A percentile compares a stretch with the other conserved stretches of the same genome.
Evolutionary conservation across 2,113 vertebrate genomes (phyloP).

Genomic region (Dolichallabes microphthalmus): DNA sequence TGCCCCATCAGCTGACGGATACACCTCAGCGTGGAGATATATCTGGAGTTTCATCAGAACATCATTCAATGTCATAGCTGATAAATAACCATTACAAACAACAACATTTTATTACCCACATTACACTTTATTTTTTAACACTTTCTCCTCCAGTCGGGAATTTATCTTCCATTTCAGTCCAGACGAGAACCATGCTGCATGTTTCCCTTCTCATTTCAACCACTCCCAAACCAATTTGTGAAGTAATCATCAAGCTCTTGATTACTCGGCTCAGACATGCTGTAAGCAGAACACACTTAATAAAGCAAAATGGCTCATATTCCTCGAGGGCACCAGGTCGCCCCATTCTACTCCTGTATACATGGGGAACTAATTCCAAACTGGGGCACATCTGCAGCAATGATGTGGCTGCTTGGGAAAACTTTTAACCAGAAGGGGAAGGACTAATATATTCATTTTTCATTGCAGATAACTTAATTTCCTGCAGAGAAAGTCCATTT

Average conservation of each 20-base stretch:
- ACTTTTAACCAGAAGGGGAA: not conserved
- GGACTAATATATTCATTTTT: not conserved
- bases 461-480: not conserved
- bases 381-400: too few species aligned
- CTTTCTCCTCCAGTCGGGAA: not conserved
- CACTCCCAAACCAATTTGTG: constrained; percentile 7
- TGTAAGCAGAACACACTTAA: constrained; percentile 31
- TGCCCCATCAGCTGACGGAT: too few species aligned
- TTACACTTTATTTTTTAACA: too few species aligned
- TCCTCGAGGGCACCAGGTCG: not conserved
- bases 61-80: not conserved
- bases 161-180: not conserved
- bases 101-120: not conserved
- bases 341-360: constrained; percentile 3
- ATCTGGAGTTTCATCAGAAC: too few species aligned
- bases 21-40: too few species aligned
- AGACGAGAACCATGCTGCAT: not conserved
- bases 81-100: not conserved
- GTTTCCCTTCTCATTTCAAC: not conserved
- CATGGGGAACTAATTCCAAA: not conserved
- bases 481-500: constrained; percentile 11
- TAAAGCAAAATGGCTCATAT: not conserved
- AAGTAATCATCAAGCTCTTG: constrained; percentile 36
- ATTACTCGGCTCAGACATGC: constrained; percentile 36
- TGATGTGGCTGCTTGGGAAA: not conserved